Conservation (phyloP, 2,888 invertebrate genomes). For the Coenonympha arcania region DNA sequence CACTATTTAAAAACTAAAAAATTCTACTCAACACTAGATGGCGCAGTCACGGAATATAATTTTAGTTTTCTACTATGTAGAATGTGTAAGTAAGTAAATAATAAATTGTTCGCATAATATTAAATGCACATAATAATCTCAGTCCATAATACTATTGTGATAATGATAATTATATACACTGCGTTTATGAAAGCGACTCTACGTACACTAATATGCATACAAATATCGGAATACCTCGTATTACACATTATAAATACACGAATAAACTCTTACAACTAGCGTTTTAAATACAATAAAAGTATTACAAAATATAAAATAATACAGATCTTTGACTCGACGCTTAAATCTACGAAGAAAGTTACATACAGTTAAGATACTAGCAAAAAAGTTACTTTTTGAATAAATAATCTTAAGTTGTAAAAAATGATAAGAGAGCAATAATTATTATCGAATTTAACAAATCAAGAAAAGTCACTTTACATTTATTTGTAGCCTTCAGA, state of each 20-base stretch:
- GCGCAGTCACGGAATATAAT: slow-evolving; percentile 42
- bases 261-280: slow-evolving; percentile 52
- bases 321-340: slow-evolving; percentile 74
- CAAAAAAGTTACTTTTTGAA: slow-evolving; percentile 39
- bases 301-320: slow-evolving; percentile 74
- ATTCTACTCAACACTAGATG: slow-evolving; percentile 43
- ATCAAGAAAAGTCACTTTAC: slow-evolving; percentile 21
- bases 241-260: slow-evolving; percentile 68
- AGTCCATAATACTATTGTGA: slow-evolving; percentile 63
- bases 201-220: slow-evolving; percentile 58
- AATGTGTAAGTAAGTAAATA: background rate
- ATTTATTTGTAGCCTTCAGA: too few relatives aligned
- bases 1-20: slow-evolving; percentile 7
- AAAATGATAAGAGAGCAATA: slow-evolving; percentile 62
- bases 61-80: slow-evolving; percentile 24
- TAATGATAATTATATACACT: slow-evolving; percentile 55
- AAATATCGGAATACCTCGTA: slow-evolving; percentile 70
- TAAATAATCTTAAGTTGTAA: slow-evolving; percentile 66
- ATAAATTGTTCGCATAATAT: slow-evolving; percentile 12
- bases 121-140: slow-evolving; percentile 70
- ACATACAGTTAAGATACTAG: slow-evolving; percentile 46
- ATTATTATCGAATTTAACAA: slow-evolving; percentile 6
- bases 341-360: slow-evolving; percentile 65
- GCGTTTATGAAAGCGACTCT: slow-evolving; percentile 56
- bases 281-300: slow-evolving; percentile 65